Evolutionary conservation across 2,113 vertebrate species (phyloP), one percentile per base, ranked within the genome.

Genomic region (Xiphophorus couchianus): DNA sequence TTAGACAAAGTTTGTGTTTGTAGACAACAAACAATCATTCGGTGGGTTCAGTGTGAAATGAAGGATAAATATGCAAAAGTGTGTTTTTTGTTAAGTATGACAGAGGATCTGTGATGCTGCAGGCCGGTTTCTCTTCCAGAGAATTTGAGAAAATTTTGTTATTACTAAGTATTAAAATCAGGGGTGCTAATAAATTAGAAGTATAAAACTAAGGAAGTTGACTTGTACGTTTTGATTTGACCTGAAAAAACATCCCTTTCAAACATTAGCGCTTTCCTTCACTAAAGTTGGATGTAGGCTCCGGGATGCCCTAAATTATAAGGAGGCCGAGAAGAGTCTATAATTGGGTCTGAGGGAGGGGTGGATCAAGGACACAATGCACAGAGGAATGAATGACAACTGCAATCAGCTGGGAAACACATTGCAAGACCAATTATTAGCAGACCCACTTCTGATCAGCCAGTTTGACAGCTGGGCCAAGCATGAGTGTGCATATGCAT

Each of bases 251-350:
- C 3, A 58, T 58, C 22, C 25, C 25, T 37, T 22, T 69, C 28
- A 87, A 93, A 90, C 84, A 77, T 88, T 66, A 70, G 69, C 69
- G 61, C 74, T 85, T 75, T 73, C 54, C 72, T 76, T 69, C 72
- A 70, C 12, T 88, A 82, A 89, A 93, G 90, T 88, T 84, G 71
- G 76, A 93, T 95, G 88, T 90, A 93, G 87, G 91, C 91, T 73
- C 88, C 70, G 82, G 72, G 85, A 81, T 91, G 93, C 80, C 93
- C 95, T 94, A 86, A 90, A 95, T 95, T 93, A 91, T 84, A 95
- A 95, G 79, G 91, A 95, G 93, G 93, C 82, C 93, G 51, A 71
- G 83, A 85, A 68, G 73, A 81, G 68, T 72, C 90, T 94, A 93
- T 92, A 94, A 92, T 94, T 94, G 93, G 93, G 69, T 62, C 54